Base-by-base conservation (phyloP, 1,140 invertebrate species). In the Dufourea novaeangliae region DNA sequence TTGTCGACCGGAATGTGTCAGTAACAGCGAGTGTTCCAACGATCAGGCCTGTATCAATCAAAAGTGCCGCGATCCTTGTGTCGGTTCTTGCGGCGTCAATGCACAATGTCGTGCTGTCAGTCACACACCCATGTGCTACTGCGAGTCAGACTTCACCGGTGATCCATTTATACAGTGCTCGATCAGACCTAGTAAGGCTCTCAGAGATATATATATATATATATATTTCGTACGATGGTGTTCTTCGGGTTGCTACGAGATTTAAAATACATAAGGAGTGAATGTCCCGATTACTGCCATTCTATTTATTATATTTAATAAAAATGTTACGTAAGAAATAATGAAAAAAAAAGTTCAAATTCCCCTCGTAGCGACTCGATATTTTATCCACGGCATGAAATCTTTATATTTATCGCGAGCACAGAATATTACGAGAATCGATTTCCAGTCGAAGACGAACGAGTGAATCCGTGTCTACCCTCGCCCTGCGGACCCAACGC, bases 41-140 rank as follows among this genome's bases (percentile, higher is more conserved):
- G 92, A 94, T 32, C 92, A 94, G 77, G 95, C 95, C 0, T 96
- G 96, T 84, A 91, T 95, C 0, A 95, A 95, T 87, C 93, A 95
- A 79, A 95, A 95, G 91, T 96, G 95, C 87, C 92, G 90, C 79
- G 94, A 96, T 88, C 95, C 95, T 34, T 96, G 95, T 79, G 88
- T 90, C 17, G 94, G 94, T 7, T 93, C 95, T 3, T 96, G 96
- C 86, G 95, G 95, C 17, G 80, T 84, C 37, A 94, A 94, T 80
- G 93, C 94, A 14, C 90, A 93, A 68, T 96, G 95, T 87, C 92
- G 93, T 46, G 94, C 95, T 46, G 93, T 95, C 1, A 95, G 94
- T 86, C 95, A 96, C 84, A 93, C 93, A 29, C 93, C 95, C 11
- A 94, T 94, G 86, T 95, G 95, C 84, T 88, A 93, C 57, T 95